Evolutionary conservation across 2,113 vertebrate genomes (phyloP).

Genomic region (Rhinogobius similis): DNA sequence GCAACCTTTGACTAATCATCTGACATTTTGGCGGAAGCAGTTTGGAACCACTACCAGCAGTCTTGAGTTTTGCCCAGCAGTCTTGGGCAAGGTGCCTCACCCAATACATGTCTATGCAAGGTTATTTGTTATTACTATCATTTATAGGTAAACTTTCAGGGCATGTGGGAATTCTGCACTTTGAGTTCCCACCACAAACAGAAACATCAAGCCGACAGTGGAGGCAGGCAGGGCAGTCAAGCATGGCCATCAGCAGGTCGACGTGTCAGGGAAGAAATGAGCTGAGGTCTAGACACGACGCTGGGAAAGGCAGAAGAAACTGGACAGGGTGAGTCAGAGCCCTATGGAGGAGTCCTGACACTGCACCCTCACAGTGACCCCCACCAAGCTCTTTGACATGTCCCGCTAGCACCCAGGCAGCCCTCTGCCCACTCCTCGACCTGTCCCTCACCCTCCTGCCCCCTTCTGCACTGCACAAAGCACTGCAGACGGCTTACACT

Average conservation of each 20-base stretch:
- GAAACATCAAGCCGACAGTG: conserved; percentile 40
- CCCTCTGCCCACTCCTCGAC: conserved; percentile 24
- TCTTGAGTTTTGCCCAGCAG: too few relatives aligned
- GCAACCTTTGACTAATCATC: too few relatives aligned
- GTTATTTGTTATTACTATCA: neutral
- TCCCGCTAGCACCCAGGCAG: conserved; percentile 42
- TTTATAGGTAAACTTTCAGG: neutral
- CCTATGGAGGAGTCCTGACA: conserved; percentile 49
- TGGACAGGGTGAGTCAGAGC: conserved; percentile 39
- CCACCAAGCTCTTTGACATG: conserved; percentile 45
- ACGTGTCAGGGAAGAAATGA: conserved; percentile 64
- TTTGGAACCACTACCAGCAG: neutral
- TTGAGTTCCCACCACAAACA: conserved; percentile 26
- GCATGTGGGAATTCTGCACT: conserved; percentile 12
- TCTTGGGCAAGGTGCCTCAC: neutral
- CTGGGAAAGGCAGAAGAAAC: conserved; percentile 30
- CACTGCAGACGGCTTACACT: conserved; percentile 47
- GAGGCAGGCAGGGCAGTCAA: conserved; percentile 54
- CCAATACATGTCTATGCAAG: neutral
- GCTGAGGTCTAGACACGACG: conserved; percentile 52
- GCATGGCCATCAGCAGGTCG: conserved; percentile 50
- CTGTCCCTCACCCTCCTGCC: conserved; percentile 44
- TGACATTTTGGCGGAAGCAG: too few relatives aligned
- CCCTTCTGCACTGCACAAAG: conserved; percentile 45
- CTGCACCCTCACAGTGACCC: conserved; percentile 36